Percentiles rank a stretch among this genome's conserved stretches.
phyloP scores from a whole-genome alignment of 30 jellyfish, hydroid and myxozoan species.

The Cassiopea xamachana region DNA sequence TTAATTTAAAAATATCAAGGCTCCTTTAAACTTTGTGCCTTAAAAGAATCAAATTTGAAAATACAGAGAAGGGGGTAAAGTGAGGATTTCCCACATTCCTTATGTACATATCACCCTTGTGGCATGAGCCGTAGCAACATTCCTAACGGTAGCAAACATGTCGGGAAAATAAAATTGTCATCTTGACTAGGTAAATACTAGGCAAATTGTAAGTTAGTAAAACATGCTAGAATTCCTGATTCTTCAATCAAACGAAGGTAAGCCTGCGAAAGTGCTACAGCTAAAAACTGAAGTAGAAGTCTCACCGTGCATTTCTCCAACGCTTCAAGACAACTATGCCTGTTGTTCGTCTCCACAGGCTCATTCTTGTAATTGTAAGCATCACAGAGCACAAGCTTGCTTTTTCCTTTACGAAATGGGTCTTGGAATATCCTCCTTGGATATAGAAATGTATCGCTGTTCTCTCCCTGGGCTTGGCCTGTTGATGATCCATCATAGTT shows the following conservation, averaged over 20 bases:
- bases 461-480: conserved; percentile 89
- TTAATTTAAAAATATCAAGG: no score
- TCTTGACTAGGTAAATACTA: no score
- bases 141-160: no score
- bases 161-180: no score
- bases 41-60: no score
- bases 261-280: no score
- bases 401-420: conserved; percentile 88
- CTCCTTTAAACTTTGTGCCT: no score
- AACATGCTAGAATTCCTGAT: neutral
- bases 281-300: neutral
- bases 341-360: conserved; percentile 79
- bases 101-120: no score
- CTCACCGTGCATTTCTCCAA: conserved; percentile 53
- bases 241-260: neutral
- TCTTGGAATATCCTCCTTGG: conserved; percentile 91
- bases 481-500: conserved; percentile 97
- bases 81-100: no score
- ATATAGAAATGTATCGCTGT: conserved; percentile 87
- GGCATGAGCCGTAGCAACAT: no score
- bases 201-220: no score
- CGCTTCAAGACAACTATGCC: conserved; percentile 76
- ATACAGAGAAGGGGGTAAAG: no score
- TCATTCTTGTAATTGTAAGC: conserved; percentile 84
- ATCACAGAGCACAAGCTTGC: conserved; percentile 87